These are phyloP conservation scores for Phalacrocorax aristotelis DNA, from an alignment of 2,113 vertebrate genomes.

Conservation along the genomic window DNA sequence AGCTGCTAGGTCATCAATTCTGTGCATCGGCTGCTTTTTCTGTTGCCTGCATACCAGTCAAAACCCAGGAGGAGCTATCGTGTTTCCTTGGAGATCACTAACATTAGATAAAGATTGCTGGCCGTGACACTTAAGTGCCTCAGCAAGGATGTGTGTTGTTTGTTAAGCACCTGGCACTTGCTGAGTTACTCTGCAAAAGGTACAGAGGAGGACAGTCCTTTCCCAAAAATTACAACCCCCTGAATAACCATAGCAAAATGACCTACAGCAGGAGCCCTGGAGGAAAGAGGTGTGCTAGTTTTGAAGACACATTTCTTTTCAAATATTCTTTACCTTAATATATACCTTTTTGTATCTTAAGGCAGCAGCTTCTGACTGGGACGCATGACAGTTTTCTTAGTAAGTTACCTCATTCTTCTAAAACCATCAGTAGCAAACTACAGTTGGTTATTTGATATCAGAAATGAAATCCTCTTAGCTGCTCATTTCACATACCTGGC, in stretches of 20 bases:
- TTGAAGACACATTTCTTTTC: not conserved
- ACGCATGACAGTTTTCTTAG: not conserved
- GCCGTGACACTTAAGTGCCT: not conserved
- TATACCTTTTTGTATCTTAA: not conserved
- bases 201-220: not conserved
- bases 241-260: not conserved
- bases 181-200: not conserved
- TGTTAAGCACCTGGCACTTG: not conserved
- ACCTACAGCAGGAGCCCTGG: not conserved
- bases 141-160: not conserved
- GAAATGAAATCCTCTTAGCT: not conserved
- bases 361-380: not conserved
- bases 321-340: not conserved
- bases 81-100: slow-evolving; percentile 19
- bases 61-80: not conserved
- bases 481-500: not conserved
- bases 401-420: not conserved
- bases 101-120: not conserved
- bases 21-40: not conserved
- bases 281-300: not conserved
- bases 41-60: not conserved
- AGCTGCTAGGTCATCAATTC: not conserved
- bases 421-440: not conserved
- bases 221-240: not conserved
- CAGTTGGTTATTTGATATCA: not conserved